phyloP scores from a whole-genome alignment of 2,113 vertebrate genomes.

The Columba livia region DNA sequence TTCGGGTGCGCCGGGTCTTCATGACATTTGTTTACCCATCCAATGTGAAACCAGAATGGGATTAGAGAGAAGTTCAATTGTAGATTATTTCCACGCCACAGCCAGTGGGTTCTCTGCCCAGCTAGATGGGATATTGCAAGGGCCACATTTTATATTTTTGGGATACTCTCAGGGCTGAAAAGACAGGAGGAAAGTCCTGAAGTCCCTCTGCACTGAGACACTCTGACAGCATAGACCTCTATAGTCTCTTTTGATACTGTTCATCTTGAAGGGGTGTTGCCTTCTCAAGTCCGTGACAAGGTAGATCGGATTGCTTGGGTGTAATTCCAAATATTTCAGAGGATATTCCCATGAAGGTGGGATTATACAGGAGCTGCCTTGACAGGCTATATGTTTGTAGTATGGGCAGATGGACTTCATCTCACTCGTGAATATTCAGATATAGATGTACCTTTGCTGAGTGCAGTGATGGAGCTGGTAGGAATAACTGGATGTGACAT shows the following conservation, averaged over 20 bases:
- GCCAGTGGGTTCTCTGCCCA: not conserved
- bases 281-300: not conserved
- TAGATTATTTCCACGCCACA: not conserved
- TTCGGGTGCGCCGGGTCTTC: not conserved
- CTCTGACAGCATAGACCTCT: not conserved
- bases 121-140: not conserved
- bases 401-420: slow-evolving; percentile 2
- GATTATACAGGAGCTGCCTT: not conserved
- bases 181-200: not conserved
- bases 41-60: not conserved
- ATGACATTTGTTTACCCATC: not conserved
- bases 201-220: not conserved
- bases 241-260: not conserved
- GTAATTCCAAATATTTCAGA: not conserved
- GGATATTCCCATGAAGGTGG: not conserved
- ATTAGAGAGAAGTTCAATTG: not conserved
- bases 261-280: not conserved
- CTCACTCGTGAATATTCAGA: not conserved
- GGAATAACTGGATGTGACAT: slow-evolving; percentile 54
- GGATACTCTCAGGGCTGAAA: not conserved
- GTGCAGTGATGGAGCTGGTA: not conserved
- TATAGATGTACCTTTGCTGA: not conserved
- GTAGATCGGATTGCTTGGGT: not conserved
- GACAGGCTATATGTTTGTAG: not conserved
- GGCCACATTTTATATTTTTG: not conserved